Percentiles rank a stretch among this genome's conserved stretches.
Evolutionary conservation across 2,113 vertebrate species (phyloP).

Genomic region (Labeo catla): DNA sequence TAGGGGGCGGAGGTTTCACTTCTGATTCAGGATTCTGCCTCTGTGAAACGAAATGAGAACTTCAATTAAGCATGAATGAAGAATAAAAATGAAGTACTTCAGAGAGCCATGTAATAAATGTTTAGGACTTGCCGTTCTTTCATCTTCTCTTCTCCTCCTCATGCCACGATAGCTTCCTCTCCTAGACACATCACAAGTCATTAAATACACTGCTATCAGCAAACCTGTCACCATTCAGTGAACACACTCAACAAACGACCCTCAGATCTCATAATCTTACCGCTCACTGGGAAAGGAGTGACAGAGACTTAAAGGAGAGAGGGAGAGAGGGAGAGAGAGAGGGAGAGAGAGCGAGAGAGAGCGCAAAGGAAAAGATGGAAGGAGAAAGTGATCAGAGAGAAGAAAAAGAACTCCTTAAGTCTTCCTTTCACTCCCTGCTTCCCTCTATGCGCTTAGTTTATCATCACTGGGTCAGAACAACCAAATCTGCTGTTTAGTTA

Average conservation of each 20-base stretch:
- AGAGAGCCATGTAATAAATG: not conserved
- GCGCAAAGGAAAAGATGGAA: not conserved
- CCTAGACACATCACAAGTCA: conserved; percentile 68
- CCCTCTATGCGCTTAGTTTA: conserved; percentile 48
- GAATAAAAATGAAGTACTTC: not conserved
- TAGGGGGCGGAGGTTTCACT: conserved; percentile 87
- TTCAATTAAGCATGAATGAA: not conserved
- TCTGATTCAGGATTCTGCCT: conserved; percentile 80
- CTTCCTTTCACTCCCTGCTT: not conserved
- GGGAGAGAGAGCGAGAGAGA: too few relatives aligned
- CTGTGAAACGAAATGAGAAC: conserved; percentile 65
- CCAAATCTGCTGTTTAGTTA: not conserved
- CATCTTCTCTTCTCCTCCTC: conserved; percentile 90
- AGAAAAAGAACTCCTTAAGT: conserved; percentile 7
- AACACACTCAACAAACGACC: conserved; percentile 21
- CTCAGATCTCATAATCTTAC: conserved; percentile 66
- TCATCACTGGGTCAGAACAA: conserved; percentile 46
- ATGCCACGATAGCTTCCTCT: conserved; percentile 88
- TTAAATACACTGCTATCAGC: conserved; percentile 6
- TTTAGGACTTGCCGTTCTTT: conserved; percentile 78
- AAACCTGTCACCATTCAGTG: not conserved
- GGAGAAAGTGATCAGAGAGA: not conserved
- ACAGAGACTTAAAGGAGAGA: conserved; percentile 4
- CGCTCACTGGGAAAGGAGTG: conserved; percentile 56
- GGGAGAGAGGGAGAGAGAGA: too few relatives aligned